Evolutionary conservation across 1,140 invertebrate genomes (phyloP).

Genomic region (Sipha flava): DNA sequence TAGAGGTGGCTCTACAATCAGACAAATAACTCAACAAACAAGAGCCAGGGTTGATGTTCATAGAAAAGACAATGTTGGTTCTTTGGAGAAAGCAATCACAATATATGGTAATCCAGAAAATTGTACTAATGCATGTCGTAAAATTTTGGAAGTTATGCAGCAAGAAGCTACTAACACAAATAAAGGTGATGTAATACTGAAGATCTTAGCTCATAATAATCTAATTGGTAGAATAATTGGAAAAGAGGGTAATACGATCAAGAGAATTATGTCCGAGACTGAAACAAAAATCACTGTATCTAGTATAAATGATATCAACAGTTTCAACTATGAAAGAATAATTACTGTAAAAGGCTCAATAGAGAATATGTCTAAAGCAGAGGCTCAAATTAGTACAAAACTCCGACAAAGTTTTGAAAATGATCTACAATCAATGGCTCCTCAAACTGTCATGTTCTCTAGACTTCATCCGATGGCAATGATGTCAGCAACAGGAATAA

Average conservation of each 20-base stretch:
- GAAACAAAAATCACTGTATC: conserved; percentile 95
- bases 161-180: conserved; percentile 90
- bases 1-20: conserved; percentile 85
- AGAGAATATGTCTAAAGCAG: conserved; percentile 79
- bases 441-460: conserved; percentile 88
- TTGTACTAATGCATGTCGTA: conserved; percentile 89
- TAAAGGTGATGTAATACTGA: conserved; percentile 60
- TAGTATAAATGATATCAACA: conserved; percentile 85
- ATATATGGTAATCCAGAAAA: conserved; percentile 96
- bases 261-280: conserved; percentile 96
- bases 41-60: conserved; percentile 91
- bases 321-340: conserved; percentile 88
- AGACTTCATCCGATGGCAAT: conserved; percentile 91
- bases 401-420: conserved; percentile 92
- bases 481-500: conserved; percentile 78
- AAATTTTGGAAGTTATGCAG: conserved; percentile 94
- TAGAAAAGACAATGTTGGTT: conserved; percentile 84
- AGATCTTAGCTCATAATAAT: conserved; percentile 94
- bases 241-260: conserved; percentile 92
- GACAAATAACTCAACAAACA: conserved; percentile 89
- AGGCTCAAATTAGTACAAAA: conserved; percentile 88
- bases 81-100: conserved; percentile 88
- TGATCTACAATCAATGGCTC: conserved; percentile 69
- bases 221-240: conserved; percentile 95
- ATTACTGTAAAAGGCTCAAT: conserved; percentile 90